These are phyloP conservation scores for Ostrea denselamellosa DNA, from an alignment of 1,140 invertebrate genomes.

Conservation along the genomic window DNA sequence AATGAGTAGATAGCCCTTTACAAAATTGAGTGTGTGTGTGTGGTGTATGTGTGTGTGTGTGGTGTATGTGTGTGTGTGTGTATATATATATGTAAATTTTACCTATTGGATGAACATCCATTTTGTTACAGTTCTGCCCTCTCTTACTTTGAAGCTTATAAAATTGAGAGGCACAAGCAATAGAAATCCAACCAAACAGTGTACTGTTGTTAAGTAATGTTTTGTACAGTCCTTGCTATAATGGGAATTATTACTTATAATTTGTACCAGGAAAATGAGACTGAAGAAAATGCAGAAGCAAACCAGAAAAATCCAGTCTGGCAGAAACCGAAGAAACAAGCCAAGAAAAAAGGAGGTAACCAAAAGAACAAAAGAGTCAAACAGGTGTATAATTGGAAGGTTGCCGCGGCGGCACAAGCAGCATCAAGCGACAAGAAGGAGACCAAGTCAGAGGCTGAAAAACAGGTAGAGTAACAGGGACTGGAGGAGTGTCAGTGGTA, in stretches of 20 bases:
- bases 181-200: too few species aligned
- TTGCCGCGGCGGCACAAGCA: constrained; percentile 41
- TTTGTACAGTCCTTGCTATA: background rate
- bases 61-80: too few species aligned
- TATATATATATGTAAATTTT: too few species aligned
- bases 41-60: too few species aligned
- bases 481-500: too few species aligned
- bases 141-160: too few species aligned
- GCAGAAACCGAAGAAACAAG: constrained; percentile 59
- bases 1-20: too few species aligned
- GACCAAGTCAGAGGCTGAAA: background rate
- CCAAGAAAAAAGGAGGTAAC: constrained; percentile 72
- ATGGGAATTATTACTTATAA: background rate
- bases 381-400: constrained; percentile 67
- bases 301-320: constrained; percentile 80
- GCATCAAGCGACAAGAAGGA: constrained; percentile 44
- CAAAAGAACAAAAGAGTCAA: constrained; percentile 64
- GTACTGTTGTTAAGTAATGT: too few species aligned
- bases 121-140: too few species aligned
- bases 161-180: too few species aligned
- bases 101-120: too few species aligned
- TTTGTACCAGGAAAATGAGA: background rate
- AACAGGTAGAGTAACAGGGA: background rate
- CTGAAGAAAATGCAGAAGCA: constrained; percentile 72
- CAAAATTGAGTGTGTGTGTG: too few species aligned